These are phyloP conservation scores for Melinaea marsaeus DNA, from an alignment of 2,888 invertebrate genomes.

Conservation along the genomic window DNA sequence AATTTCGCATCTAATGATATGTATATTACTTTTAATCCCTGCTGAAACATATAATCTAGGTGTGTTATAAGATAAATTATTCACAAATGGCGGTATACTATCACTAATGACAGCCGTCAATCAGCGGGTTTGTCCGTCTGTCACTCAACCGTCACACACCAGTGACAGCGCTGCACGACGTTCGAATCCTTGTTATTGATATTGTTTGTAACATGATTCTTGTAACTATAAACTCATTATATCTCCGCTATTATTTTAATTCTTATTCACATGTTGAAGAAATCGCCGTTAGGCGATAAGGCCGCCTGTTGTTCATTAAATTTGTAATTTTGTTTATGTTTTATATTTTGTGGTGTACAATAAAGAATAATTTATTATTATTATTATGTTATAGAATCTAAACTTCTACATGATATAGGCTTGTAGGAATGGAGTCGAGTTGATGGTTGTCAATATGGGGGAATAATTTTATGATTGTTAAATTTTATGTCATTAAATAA, in stretches of 20 bases:
- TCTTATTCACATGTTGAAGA: no score
- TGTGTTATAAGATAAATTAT: no score
- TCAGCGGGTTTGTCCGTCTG: constrained; percentile 61
- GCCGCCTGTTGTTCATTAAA: no score
- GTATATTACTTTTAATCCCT: no score
- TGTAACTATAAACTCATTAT: constrained; percentile 4
- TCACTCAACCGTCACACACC: constrained; percentile 58
- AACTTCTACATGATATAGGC: no score
- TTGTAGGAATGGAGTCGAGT: constrained; percentile 19
- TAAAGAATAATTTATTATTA: no score
- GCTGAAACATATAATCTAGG: constrained; percentile 19
- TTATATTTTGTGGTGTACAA: no score
- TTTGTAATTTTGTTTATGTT: no score
- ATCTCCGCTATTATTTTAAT: no score
- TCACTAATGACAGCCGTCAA: constrained; percentile 68
- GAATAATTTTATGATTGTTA: constrained; percentile 31
- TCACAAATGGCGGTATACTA: constrained; percentile 31
- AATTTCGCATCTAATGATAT: no score
- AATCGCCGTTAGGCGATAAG: no score
- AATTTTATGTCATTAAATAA: constrained; percentile 25
- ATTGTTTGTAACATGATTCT: constrained; percentile 41
- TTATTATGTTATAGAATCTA: no score
- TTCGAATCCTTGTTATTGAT: constrained; percentile 54
- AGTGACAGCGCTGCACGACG: constrained; percentile 53
- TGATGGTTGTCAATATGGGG: constrained; percentile 24